Evolutionary conservation across 2,113 vertebrate species (phyloP), one percentile per base, ranked within the genome.

Genomic region (Pomatorhinus ruficollis): DNA sequence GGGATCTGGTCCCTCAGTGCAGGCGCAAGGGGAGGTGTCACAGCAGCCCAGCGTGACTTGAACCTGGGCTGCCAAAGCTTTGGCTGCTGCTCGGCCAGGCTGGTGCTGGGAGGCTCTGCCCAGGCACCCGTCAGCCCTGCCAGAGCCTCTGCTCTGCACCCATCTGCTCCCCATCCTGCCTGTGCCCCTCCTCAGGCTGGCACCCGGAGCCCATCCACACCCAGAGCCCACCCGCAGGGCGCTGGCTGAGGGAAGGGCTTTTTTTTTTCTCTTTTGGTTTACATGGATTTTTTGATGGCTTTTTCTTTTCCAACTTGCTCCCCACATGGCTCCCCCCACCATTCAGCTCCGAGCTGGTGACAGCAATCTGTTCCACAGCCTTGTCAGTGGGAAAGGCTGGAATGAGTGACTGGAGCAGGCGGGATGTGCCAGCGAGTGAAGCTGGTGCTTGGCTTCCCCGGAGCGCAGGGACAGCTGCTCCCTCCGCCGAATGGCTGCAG

Each of bases 281-380:
- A 45, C 80, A 65, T 4, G 9, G 84, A 85, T 19, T 78, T 66
- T 68, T 35, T 33, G 28, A 50, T 5, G 74, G n/a, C 35, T 91
- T 75, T 61, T 72, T 70, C 42, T 63, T 60, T 68, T 22, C 85
- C 70, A 70, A 7, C 68, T 54, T 4, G 0, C 33, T 93, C 47
- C 71, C 49, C 90, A 77, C 81, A 76, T 81, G 89, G 68, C 56
- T 93, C 39, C 39, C 30, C 21, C 12, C 47, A 33, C 14, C 61
- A 8, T 82, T 77, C 89, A 68, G 85, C 83, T 82, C 90, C 2
- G 61, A 84, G 68, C 85, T 85, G 83, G 87, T 19, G 61, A 80
- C 91, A 90, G 88, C 86, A 93, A 87, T 91, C 95, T 96, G 93
- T 85, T 93, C 40, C 40, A 2, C 59, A n/a, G 66, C 10, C 76